Percentiles rank a stretch among this genome's conserved stretches.
Conservation (phyloP, 2,888 invertebrate genomes). For the Gari tellinella region DNA sequence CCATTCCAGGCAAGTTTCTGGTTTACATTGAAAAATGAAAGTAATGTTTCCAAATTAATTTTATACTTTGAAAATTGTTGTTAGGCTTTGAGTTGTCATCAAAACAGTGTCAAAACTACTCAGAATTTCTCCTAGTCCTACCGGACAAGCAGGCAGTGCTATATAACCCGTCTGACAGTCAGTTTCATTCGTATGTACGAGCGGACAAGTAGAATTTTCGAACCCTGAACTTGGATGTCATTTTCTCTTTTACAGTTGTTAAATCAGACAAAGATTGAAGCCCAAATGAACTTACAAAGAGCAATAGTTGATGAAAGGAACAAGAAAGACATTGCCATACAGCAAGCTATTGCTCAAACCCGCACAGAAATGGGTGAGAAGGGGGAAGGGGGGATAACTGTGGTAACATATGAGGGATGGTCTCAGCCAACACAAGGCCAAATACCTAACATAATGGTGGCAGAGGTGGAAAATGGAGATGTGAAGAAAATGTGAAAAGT, state of each 20-base stretch:
- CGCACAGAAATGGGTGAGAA: slow-evolving; percentile 80
- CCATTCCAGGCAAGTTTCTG: no score
- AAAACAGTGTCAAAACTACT: no score
- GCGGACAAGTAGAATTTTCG: no score
- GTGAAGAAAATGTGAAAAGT: slow-evolving; percentile 33
- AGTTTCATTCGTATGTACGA: no score
- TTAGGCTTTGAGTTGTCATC: no score
- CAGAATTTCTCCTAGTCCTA: no score
- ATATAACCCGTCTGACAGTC: no score
- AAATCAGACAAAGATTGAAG: slow-evolving; percentile 80
- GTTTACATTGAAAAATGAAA: no score
- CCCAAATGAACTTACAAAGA: slow-evolving; percentile 80
- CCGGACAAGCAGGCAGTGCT: no score
- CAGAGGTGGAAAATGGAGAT: slow-evolving; percentile 70
- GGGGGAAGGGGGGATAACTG: slow-evolving; percentile 74
- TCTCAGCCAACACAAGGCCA: slow-evolving; percentile 58
- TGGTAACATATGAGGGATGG: slow-evolving; percentile 68
- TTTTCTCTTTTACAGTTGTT: slow-evolving; percentile 75
- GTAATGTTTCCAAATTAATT: no score
- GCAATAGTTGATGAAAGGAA: slow-evolving; percentile 82
- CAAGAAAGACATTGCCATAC: slow-evolving; percentile 82
- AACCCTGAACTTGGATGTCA: no score
- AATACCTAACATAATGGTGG: slow-evolving; percentile 70
- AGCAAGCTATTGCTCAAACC: slow-evolving; percentile 80
- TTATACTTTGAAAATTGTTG: no score